Evolutionary conservation across 2,797 vertebrate genomes (phyloP), one percentile per base, ranked within the genome.

Genomic region (Onychomys arenicola): DNA sequence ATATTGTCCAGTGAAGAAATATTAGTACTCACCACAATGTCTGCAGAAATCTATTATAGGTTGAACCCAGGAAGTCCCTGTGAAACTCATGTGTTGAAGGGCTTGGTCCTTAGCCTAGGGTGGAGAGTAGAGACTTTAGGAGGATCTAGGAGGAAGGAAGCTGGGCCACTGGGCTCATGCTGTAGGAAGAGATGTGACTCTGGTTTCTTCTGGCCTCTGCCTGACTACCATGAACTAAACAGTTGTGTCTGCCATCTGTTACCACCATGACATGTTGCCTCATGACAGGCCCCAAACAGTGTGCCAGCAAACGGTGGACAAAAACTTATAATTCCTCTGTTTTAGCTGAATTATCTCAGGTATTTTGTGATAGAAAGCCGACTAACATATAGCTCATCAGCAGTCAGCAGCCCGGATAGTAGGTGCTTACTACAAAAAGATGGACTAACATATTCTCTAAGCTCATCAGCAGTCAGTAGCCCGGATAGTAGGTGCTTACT

Each of bases 1-100:
- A 59, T 84, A 80, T 81, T 34, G 29, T 46, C 29, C 21, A 13
- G 8, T 49, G 57, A 91, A 88, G 83, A 91, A 89, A 89, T 63
- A 63, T 57, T 4, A 90, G 46, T 25, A 9, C 37, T 90, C 17
- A 77, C 29, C 34, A 49, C 43, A 69, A 46, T 49, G 32, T 84
- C 82, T 87, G 67, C 89, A 93, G 81, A 90, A 69, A 90, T 77
- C 67, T 37, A 25, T n/a, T 67, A n/a, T 14, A 93, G n/a, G 46
- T 67, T 69, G 91, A 37, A 78, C 37, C 63, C n/a, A 65, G 19
- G 65, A n/a, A 9, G 75, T 27, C n/a, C 21, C 37, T 32, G 73
- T 34, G 40, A 86, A 52, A 32, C 13, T 29, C 37, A 27, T 43
- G 27, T 27, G 43, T 67, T n/a, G 61, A 10, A 87, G n/a, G 71